These are phyloP conservation scores for Vultur gryphus DNA, from an alignment of 2,797 vertebrate species.

Conservation along the genomic window DNA sequence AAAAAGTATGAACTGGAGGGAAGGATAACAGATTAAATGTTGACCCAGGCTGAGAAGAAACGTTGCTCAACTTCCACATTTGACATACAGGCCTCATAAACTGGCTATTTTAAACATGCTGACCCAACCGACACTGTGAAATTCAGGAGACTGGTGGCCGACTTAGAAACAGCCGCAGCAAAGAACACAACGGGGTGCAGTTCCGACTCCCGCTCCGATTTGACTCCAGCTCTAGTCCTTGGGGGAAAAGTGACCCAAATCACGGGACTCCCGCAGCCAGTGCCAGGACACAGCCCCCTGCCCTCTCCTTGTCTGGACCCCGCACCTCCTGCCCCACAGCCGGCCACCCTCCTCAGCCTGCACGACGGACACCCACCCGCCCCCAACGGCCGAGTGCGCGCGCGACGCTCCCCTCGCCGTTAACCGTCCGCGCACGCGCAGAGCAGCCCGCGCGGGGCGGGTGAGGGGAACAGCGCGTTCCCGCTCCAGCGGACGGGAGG, in stretches of 20 bases:
- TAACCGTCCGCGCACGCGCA: background rate
- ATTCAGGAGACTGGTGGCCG: no score
- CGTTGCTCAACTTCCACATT: fast-evolving
- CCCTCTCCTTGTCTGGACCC: fast-evolving
- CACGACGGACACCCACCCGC: fast-evolving
- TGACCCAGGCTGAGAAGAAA: background rate
- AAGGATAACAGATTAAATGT: fast-evolving
- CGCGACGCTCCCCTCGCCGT: fast-evolving
- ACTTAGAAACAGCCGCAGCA: fast-evolving
- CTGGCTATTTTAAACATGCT: fast-evolving
- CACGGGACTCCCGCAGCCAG: no score
- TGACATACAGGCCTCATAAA: background rate
- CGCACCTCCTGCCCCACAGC: no score
- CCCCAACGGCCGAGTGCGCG: fast-evolving
- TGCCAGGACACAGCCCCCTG: no score
- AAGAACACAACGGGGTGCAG: fast-evolving
- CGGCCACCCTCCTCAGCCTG: fast-evolving
- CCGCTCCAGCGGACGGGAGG: fast-evolving
- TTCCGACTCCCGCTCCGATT: fast-evolving
- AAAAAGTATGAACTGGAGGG: background rate
- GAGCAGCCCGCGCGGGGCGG: background rate
- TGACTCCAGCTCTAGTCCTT: background rate
- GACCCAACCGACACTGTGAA: no score
- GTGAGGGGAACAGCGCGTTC: fast-evolving
- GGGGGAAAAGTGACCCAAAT: fast-evolving